These are phyloP conservation scores for Ridgeia piscesae DNA, from an alignment of 1,140 invertebrate species.

Conservation along the genomic window DNA sequence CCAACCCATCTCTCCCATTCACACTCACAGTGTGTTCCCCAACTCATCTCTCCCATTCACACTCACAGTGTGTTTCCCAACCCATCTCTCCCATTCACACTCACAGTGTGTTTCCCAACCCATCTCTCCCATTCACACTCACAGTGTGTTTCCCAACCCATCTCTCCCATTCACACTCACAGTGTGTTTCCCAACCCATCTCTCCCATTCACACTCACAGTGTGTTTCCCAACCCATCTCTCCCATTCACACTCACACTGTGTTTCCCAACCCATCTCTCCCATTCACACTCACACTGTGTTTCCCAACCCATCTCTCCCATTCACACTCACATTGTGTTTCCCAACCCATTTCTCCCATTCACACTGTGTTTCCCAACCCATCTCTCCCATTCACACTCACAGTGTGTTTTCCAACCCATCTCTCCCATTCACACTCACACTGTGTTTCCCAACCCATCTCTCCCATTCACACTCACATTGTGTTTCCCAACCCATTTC, in stretches of 20 bases:
- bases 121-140: not conserved
- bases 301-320: not conserved
- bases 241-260: not conserved
- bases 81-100: not conserved
- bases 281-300: not conserved
- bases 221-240: not conserved
- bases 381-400: not conserved
- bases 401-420: not conserved
- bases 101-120: not conserved
- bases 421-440: not conserved
- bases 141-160: not conserved
- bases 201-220: not conserved
- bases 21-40: not conserved
- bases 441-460: not conserved
- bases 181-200: not conserved
- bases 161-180: not conserved
- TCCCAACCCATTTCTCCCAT: constrained; percentile 16
- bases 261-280: not conserved
- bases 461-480: not conserved
- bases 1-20: not conserved
- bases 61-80: not conserved
- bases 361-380: not conserved
- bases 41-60: not conserved
- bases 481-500: not conserved
- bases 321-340: constrained; percentile 11